A percentile compares a stretch with the other conserved stretches of the same genome.
Evolutionary conservation across 2,797 vertebrate genomes (phyloP).

Genomic region (Cephalopachus bancanus): DNA sequence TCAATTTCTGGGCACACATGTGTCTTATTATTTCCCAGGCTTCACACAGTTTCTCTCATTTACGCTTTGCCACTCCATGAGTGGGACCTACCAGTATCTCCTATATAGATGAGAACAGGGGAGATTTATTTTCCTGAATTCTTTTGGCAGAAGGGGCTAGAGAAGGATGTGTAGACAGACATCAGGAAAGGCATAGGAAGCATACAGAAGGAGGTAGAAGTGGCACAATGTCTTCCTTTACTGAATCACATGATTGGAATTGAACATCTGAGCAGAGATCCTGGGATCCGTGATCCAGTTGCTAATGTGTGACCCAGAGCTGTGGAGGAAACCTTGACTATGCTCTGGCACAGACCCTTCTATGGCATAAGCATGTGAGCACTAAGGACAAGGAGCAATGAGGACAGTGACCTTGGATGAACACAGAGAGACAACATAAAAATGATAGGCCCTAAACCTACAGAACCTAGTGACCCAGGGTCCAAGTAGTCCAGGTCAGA

Average conservation of each 20-base stretch:
- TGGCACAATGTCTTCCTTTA: rapidly evolving
- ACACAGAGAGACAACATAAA: not conserved
- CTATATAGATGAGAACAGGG: no score
- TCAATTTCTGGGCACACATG: no score
- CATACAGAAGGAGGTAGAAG: no score
- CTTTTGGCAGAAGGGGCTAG: not conserved
- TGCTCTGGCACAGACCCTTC: no score
- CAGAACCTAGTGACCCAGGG: not conserved
- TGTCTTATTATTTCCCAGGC: no score
- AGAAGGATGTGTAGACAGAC: not conserved
- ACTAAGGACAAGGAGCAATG: rapidly evolving
- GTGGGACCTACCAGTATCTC: rapidly evolving
- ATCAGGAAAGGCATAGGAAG: rapidly evolving
- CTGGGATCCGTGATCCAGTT: not conserved
- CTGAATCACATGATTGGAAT: not conserved
- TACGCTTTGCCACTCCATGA: not conserved
- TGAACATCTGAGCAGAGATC: not conserved
- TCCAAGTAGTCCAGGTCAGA: no score
- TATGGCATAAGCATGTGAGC: no score
- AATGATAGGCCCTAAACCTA: not conserved
- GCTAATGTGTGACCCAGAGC: not conserved
- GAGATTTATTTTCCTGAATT: not conserved
- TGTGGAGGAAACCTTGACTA: rapidly evolving
- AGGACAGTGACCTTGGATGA: no score
- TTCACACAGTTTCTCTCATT: not conserved